These are phyloP conservation scores for Bombyx mandarina DNA, from an alignment of 1,140 invertebrate species.

Conservation along the genomic window DNA sequence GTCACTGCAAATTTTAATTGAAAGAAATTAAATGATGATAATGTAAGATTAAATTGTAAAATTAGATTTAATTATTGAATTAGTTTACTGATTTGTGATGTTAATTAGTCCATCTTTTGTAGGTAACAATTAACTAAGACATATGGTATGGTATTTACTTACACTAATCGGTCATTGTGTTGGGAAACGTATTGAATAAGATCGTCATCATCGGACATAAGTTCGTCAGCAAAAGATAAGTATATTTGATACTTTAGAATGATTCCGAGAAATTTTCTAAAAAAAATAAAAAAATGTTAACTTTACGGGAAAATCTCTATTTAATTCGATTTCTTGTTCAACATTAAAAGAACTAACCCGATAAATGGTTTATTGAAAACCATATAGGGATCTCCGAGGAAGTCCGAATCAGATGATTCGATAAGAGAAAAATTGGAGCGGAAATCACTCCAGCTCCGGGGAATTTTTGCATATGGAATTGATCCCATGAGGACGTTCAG, in stretches of 20 bases:
- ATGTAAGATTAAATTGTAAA: neutral
- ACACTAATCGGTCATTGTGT: slow-evolving; percentile 49
- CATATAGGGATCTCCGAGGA: slow-evolving; percentile 71
- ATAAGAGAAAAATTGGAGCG: slow-evolving; percentile 57
- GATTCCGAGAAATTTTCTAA: slow-evolving; percentile 56
- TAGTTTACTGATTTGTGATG: too few species aligned
- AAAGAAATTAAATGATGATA: slow-evolving; percentile 4
- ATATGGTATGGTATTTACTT: slow-evolving; percentile 15
- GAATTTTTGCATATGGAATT: slow-evolving; percentile 43
- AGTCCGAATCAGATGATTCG: slow-evolving; percentile 57
- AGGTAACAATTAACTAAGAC: neutral
- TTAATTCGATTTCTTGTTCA: neutral
- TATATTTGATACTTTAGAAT: slow-evolving; percentile 62
- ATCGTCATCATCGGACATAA: slow-evolving; percentile 50
- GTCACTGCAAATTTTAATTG: slow-evolving; percentile 35
- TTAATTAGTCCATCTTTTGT: neutral
- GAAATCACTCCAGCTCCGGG: slow-evolving; percentile 69
- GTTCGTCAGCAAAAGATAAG: slow-evolving; percentile 59
- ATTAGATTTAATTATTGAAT: neutral
- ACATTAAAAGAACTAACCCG: slow-evolving; percentile 37
- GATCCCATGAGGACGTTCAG: slow-evolving; percentile 67
- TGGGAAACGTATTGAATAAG: slow-evolving; percentile 42
- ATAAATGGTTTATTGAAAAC: slow-evolving; percentile 73
- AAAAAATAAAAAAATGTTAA: slow-evolving; percentile 15
- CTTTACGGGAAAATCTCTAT: too few species aligned